phyloP scores from a whole-genome alignment of 2,888 invertebrate genomes.

The Carcina quercana region DNA sequence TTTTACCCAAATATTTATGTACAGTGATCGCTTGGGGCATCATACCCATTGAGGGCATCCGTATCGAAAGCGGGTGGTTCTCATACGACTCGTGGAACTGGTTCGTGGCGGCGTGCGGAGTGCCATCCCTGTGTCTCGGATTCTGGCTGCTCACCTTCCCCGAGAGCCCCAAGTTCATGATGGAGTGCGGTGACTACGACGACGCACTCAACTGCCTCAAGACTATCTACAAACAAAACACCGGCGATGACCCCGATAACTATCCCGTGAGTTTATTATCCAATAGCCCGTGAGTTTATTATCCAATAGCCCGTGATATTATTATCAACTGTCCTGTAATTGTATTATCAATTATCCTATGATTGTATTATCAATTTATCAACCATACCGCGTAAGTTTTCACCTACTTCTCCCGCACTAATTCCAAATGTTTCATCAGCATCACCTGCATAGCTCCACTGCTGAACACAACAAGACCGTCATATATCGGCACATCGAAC shows the following conservation, averaged over 20 bases:
- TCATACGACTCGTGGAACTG: constrained; percentile 87
- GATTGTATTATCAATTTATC: too few relatives aligned
- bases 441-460: too few relatives aligned
- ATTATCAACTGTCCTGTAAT: too few relatives aligned
- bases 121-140: constrained; percentile 80
- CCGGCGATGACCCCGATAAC: constrained; percentile 79
- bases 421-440: too few relatives aligned
- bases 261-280: constrained; percentile 82
- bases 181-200: constrained; percentile 86
- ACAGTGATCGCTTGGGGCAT: constrained; percentile 86
- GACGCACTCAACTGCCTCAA: constrained; percentile 81
- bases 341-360: too few relatives aligned
- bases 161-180: constrained; percentile 87
- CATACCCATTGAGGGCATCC: constrained; percentile 79
- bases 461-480: too few relatives aligned
- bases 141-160: constrained; percentile 84
- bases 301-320: too few relatives aligned
- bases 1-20: background rate
- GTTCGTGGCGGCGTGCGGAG: constrained; percentile 83
- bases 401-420: too few relatives aligned
- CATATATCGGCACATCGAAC: too few relatives aligned
- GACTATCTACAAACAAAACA: constrained; percentile 81
- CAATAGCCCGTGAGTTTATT: too few relatives aligned
- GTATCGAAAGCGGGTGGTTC: constrained; percentile 73
- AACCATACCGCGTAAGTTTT: too few relatives aligned